Conservation (phyloP, 2,113 vertebrate genomes). For the rat (Rattus norvegicus) region GRCr8 NC_086033.1:30088501-30089000, state of each 20-base stretch:
- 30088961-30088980: background rate
- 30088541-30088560: conserved; percentile 6
- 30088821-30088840: background rate
- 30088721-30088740: background rate
- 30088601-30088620: too few relatives aligned
- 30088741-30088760: background rate
- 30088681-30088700: background rate
- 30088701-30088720: background rate
- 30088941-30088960: background rate
- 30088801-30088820: background rate
- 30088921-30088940: background rate
- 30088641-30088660: background rate
- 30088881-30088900: background rate
- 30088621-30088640: background rate
- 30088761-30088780: background rate
- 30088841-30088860: background rate
- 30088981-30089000: too few relatives aligned
- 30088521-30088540: background rate
- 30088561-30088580: background rate
- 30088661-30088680: background rate
- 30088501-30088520: accelerated
- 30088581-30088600: background rate
- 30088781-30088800: background rate
- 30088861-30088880: background rate
- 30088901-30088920: background rate